Evolutionary conservation across 2,888 invertebrate species (phyloP), one percentile per base, ranked within the genome.

Genomic region (Drosophila phalerata): DNA sequence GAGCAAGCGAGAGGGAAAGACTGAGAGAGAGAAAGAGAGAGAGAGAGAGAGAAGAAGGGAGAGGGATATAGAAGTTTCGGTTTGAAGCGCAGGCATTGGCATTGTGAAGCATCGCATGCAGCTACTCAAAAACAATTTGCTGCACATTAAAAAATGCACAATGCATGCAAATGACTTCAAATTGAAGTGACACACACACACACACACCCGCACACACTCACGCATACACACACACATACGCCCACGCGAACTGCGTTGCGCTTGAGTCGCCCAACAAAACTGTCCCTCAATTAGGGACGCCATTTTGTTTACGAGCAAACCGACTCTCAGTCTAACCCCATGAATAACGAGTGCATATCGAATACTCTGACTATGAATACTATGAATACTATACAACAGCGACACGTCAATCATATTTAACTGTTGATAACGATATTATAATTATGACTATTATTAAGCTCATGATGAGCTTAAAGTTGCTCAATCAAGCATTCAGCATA

Each of bases 41-140:
- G 32, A 1, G 30, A 5, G 55, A 11, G 19, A 13, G 42, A 25
- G 58, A 3, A 15, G 19, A n/a, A 30, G 4, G 3, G 37, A 6
- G 38, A 10, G 47, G 28, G 37, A 13, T 5, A 28, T 22, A 25
- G 30, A 10, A 13, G 37, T 25, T 45, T 66, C 15, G n/a, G 25
- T 60, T 65, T 60, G 40, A 55, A 56, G 76, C 53, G 52, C 66
- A 70, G 64, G 67, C 62, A 45, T 56, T 65, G 56, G 55, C 65
- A 69, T 53, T 51, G 74, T 52, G 77, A 77, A 68, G 77, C 89
- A 81, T 89, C 71, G 84, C 81, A 89, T 78, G 77, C 68, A 69
- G 73, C 72, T 77, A 76, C 76, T 89, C 83, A 81, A 90, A 90
- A 90, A 90, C 87, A 90, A 91, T 90, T 90, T 91, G 78, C 82